Evolutionary conservation across 2,888 invertebrate species (phyloP).

Genomic region (Sceliomorpha sp.): DNA sequence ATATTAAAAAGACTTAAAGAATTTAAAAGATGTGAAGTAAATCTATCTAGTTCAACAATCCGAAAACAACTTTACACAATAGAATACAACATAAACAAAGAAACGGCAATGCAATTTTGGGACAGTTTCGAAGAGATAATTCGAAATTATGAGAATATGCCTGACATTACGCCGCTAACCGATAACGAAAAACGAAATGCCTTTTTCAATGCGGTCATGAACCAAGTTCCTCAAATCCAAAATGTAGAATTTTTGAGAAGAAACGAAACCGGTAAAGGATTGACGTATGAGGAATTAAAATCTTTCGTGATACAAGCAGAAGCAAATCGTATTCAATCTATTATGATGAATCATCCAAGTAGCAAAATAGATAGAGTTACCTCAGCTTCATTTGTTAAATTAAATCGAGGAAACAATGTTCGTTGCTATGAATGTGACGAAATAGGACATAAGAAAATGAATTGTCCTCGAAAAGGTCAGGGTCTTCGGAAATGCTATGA

Average conservation of each 20-base stretch:
- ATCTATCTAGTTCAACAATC: conserved; percentile 1
- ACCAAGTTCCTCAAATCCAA: conserved; percentile 11
- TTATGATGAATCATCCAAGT: not conserved
- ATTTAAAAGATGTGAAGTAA: not conserved
- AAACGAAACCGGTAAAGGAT: not conserved
- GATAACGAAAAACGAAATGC: conserved; percentile 53
- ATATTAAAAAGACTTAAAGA: conserved; percentile 5
- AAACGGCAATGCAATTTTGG: conserved; percentile 40
- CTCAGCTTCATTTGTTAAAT: not conserved
- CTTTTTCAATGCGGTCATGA: conserved; percentile 16
- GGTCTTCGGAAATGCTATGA: conserved; percentile 11
- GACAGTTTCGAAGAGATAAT: conserved; percentile 49
- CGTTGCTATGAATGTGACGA: not conserved
- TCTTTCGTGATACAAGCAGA: not conserved
- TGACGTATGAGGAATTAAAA: conserved; percentile 13
- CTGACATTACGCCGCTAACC: conserved; percentile 21
- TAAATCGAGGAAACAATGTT: conserved; percentile 1
- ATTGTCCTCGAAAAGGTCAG: conserved; percentile 6
- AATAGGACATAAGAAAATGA: conserved; percentile 7
- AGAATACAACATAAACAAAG: conserved; percentile 38
- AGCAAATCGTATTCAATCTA: conserved; percentile 39
- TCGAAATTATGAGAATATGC: conserved; percentile 21
- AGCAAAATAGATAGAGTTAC: not conserved
- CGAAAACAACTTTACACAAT: conserved; percentile 45
- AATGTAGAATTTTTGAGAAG: conserved; percentile 3